phyloP scores from a whole-genome alignment of 2,797 vertebrate genomes.

The Otolemur crassicaudatus region DNA sequence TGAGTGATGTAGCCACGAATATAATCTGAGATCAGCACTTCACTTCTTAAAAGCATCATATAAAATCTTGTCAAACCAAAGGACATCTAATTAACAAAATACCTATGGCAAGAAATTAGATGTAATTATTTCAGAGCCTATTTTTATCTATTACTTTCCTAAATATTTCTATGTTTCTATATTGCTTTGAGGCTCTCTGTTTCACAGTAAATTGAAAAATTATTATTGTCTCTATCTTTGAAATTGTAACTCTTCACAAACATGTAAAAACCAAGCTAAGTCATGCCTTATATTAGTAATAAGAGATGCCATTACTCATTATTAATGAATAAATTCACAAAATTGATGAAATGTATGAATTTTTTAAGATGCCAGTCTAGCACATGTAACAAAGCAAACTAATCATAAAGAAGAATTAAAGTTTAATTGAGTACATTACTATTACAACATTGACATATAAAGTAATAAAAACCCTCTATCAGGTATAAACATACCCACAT shows the following conservation, averaged over 20 bases:
- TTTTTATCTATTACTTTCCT: background rate
- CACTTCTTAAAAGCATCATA: background rate
- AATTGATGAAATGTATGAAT: background rate
- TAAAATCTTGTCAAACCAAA: background rate
- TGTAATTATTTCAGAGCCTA: background rate
- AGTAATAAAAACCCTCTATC: background rate
- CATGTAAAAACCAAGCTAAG: background rate
- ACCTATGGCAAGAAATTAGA: background rate
- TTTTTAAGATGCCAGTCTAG: background rate
- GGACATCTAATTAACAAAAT: background rate
- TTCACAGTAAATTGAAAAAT: background rate
- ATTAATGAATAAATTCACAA: background rate
- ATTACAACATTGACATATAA: background rate
- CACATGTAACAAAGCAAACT: background rate
- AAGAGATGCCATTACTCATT: background rate
- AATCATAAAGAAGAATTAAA: background rate
- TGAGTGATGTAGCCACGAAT: background rate
- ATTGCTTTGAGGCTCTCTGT: background rate
- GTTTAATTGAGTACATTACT: background rate
- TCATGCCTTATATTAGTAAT: background rate
- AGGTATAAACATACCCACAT: background rate
- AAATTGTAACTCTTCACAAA: background rate
- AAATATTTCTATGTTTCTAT: background rate
- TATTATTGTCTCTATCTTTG: background rate
- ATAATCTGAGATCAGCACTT: background rate